Evolutionary conservation across 2,797 vertebrate genomes (phyloP), one percentile per base, ranked within the genome.

Genomic region (Geotrypetes seraphini): DNA sequence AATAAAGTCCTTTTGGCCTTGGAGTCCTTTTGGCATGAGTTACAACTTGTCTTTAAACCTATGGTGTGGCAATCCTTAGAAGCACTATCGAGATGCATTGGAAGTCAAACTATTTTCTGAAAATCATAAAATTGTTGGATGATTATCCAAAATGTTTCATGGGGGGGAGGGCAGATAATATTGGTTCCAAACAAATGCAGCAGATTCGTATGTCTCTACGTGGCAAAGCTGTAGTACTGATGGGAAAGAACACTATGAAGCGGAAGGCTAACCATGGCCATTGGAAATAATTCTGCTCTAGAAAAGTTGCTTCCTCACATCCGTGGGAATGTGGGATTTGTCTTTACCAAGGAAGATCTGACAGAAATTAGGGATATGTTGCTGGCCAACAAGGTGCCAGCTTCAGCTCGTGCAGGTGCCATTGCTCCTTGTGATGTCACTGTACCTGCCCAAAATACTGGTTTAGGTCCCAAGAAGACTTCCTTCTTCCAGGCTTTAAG

Each of bases 241-340:
- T 97, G 95, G 95, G 96, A 36, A 99, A 99, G 78, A 99, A 99
- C 44, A 99, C 96, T 5, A 99, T 99, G 92, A 98, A 96, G 95
- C 90, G 93, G 34, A 97, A 97, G 66, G 92, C 96, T 42, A 98
- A 97, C 58, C 86, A 92, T 18, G 96, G 96, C 2, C 94, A 98
- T 19, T 79, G 95, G 99, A 49, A 98, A 97, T 71, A 98, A 96
- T 52, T 85, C 96, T 0, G 84, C 93, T 13, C 49, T 99, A 59
- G 96, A 98, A 73, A 98, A 96, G 95, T 99, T 99, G 27, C 67
- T 99, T 54, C 87, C 91, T 47, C 92, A 98, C 53, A 97, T 99
- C 62, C 88, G 86, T 47, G 95, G 96, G 6, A 99, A 99, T 1
- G 95, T 97, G 45, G 96, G 95, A 26, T 98, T 99, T 44, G 96